Conservation (phyloP, 2,888 invertebrate genomes). For the Heterodera filipjevi region DNA sequence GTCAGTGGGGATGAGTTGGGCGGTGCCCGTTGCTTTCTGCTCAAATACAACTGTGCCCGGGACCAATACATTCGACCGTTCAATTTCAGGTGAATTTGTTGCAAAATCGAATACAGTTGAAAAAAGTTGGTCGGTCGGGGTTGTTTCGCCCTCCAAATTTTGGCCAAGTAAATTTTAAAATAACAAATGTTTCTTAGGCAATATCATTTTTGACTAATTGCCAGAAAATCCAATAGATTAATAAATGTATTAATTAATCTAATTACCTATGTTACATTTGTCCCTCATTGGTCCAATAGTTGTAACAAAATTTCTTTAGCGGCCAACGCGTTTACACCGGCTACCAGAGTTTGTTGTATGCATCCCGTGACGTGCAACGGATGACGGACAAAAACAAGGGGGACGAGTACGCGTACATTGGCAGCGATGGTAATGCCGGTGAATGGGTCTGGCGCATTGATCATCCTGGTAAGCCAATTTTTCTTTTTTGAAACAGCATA, state of each 20-base stretch:
- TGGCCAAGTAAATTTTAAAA: too few relatives aligned
- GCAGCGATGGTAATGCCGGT: background rate
- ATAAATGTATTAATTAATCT: too few relatives aligned
- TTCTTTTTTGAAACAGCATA: too few relatives aligned
- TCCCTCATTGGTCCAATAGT: too few relatives aligned
- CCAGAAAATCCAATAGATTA: too few relatives aligned
- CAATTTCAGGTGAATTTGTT: background rate
- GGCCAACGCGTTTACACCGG: background rate
- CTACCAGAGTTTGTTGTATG: background rate
- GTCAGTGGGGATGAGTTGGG: background rate
- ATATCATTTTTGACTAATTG: too few relatives aligned
- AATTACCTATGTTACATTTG: too few relatives aligned
- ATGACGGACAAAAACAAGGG: background rate
- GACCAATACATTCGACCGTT: slow-evolving; percentile 3
- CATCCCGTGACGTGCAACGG: slow-evolving; percentile 6
- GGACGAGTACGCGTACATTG: slow-evolving; percentile 16
- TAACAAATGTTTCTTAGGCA: too few relatives aligned
- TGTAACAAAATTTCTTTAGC: background rate
- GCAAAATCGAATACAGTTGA: too few relatives aligned
- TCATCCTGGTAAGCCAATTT: slow-evolving; percentile 14
- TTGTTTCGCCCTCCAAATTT: too few relatives aligned
- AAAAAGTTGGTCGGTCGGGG: too few relatives aligned
- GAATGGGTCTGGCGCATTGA: slow-evolving; percentile 18
- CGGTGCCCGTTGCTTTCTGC: slow-evolving; percentile 3
- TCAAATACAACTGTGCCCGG: slow-evolving; percentile 21